Evolutionary conservation across 2,888 invertebrate genomes (phyloP).

Genomic region (Pyrrhia umbra): DNA sequence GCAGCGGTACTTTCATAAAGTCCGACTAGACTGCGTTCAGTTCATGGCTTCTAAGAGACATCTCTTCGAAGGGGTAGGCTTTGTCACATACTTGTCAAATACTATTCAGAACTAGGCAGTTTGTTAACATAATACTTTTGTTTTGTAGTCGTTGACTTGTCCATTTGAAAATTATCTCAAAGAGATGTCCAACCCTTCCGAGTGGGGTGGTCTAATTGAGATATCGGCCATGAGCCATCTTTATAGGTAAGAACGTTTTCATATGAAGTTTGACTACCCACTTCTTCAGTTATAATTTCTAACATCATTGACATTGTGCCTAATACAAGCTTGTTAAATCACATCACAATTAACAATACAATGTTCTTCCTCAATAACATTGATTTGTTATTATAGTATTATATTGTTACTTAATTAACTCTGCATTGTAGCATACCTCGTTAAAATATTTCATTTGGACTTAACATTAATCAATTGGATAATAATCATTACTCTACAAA

Average conservation of each 20-base stretch:
- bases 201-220: constrained; percentile 93
- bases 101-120: constrained; percentile 36
- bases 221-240: constrained; percentile 93
- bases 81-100: constrained; percentile 57
- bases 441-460: neutral
- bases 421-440: neutral
- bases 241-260: constrained; percentile 90
- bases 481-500: neutral
- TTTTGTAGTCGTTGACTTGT: constrained; percentile 91
- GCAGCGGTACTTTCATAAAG: constrained; percentile 93
- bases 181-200: constrained; percentile 92
- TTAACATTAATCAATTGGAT: neutral
- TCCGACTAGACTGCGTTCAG: constrained; percentile 93
- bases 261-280: constrained; percentile 53
- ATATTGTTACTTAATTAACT: neutral
- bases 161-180: constrained; percentile 92
- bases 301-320: constrained; percentile 40
- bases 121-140: constrained; percentile 71
- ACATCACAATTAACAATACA: neutral
- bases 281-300: constrained; percentile 43
- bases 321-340: constrained; percentile 45
- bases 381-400: neutral
- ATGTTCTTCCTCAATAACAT: neutral
- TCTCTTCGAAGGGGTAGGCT: constrained; percentile 91
- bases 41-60: constrained; percentile 92